These are phyloP conservation scores for Melanchra persicariae DNA, from an alignment of 2,888 invertebrate species.

Conservation along the genomic window DNA sequence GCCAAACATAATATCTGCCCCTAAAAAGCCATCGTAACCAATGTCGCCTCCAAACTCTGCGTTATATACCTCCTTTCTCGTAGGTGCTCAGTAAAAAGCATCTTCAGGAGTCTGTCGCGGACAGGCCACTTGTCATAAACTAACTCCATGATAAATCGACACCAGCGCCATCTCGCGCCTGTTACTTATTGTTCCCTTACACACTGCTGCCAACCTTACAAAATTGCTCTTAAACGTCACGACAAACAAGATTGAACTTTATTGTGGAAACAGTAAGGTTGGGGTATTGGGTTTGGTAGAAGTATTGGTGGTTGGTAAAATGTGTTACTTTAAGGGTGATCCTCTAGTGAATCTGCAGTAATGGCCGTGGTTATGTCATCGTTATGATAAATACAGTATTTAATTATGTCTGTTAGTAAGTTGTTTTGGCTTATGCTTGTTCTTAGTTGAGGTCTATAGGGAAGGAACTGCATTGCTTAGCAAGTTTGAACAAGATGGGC, in stretches of 20 bases:
- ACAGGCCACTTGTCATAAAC: slow-evolving; percentile 89
- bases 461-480: neutral
- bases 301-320: slow-evolving; percentile 44
- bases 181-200: slow-evolving; percentile 88
- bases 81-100: slow-evolving; percentile 85
- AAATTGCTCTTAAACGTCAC: neutral
- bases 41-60: slow-evolving; percentile 33
- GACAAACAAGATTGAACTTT: slow-evolving; percentile 61
- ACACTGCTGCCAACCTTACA: slow-evolving; percentile 65
- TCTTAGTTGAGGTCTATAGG: slow-evolving; percentile 8
- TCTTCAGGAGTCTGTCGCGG: slow-evolving; percentile 80
- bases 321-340: slow-evolving; percentile 74
- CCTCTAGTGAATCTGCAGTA: slow-evolving; percentile 77
- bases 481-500: slow-evolving; percentile 5
- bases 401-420: slow-evolving; percentile 81
- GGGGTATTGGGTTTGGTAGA: neutral
- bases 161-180: slow-evolving; percentile 81
- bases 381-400: slow-evolving; percentile 84
- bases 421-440: slow-evolving; percentile 46
- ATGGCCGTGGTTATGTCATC: slow-evolving; percentile 82
- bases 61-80: slow-evolving; percentile 40
- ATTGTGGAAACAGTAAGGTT: neutral
- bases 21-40: slow-evolving; percentile 1
- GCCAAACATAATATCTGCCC: neutral
- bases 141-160: slow-evolving; percentile 87